phyloP scores from a whole-genome alignment of 2,888 invertebrate species.

The Omphaloscelis lunosa region DNA sequence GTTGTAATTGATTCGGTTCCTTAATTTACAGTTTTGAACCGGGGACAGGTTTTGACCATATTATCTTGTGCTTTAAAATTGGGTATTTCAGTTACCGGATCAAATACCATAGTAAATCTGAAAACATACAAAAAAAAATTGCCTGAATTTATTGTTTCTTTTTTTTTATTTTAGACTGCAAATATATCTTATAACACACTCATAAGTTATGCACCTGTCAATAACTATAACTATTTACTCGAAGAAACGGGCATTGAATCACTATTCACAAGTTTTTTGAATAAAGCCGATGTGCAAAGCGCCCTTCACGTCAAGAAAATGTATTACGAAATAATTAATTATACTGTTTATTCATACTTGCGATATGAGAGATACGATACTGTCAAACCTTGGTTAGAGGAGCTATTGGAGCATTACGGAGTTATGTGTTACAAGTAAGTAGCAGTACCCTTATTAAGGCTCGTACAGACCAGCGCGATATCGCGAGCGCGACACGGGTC shows the following conservation, averaged over 20 bases:
- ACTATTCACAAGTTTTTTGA: slow-evolving; percentile 20
- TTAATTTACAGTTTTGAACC: neutral
- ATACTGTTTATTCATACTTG: accelerated
- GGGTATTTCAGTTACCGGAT: no score
- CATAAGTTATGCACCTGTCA: accelerated
- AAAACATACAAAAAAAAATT: no score
- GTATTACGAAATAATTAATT: accelerated
- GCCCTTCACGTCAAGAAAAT: slow-evolving; percentile 54
- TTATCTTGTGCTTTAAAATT: neutral
- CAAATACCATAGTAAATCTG: no score
- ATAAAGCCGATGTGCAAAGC: slow-evolving; percentile 46
- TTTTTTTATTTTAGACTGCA: slow-evolving; percentile 20
- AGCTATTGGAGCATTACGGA: slow-evolving; percentile 61
- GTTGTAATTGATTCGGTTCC: neutral
- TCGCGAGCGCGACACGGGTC: no score
- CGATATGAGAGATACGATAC: accelerated
- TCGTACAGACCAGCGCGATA: no score
- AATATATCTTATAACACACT: accelerated
- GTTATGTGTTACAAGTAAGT: slow-evolving; percentile 53
- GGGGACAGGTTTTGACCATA: neutral
- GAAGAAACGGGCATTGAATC: accelerated
- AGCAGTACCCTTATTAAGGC: neutral
- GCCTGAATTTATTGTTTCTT: neutral
- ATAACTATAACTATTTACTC: neutral
- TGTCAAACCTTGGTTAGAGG: slow-evolving; percentile 64